Percentiles rank a stretch among this genome's conserved stretches.
These are phyloP conservation scores for Augiades crinisus DNA, from an alignment of 2,888 invertebrate genomes.

Conservation along the genomic window DNA sequence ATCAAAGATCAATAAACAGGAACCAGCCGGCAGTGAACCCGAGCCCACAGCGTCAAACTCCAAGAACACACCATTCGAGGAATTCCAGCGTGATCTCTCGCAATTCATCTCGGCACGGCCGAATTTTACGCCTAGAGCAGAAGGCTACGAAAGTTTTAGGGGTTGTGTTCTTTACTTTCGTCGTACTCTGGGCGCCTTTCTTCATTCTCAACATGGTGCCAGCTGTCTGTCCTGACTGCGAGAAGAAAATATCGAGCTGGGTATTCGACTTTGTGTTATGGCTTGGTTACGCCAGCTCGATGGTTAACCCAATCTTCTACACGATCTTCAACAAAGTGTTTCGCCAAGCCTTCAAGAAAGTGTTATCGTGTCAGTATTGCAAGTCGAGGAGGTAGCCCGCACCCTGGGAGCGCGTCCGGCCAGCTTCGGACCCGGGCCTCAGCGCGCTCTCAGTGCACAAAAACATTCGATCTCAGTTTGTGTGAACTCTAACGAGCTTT, in stretches of 20 bases:
- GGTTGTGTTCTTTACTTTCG: slow-evolving; percentile 96
- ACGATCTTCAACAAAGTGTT: slow-evolving; percentile 98
- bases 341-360: slow-evolving; percentile 94
- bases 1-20: slow-evolving; percentile 56
- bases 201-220: slow-evolving; percentile 94
- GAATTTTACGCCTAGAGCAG: slow-evolving; percentile 93
- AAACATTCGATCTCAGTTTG: slow-evolving; percentile 69
- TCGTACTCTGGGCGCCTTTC: slow-evolving; percentile 97
- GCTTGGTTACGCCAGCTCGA: slow-evolving; percentile 96
- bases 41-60: slow-evolving; percentile 73
- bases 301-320: slow-evolving; percentile 97
- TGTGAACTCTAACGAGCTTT: slow-evolving; percentile 60
- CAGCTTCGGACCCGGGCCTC: slow-evolving; percentile 68
- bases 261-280: slow-evolving; percentile 94
- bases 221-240: slow-evolving; percentile 91
- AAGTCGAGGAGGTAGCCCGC: slow-evolving; percentile 74
- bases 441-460: slow-evolving; percentile 75
- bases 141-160: slow-evolving; percentile 98
- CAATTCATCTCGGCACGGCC: slow-evolving; percentile 90
- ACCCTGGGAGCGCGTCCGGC: slow-evolving; percentile 77
- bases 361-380: slow-evolving; percentile 88
- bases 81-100: slow-evolving; percentile 91
- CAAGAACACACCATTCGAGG: slow-evolving; percentile 87
- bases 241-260: slow-evolving; percentile 87
- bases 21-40: slow-evolving; percentile 52